Evolutionary conservation across 1,140 invertebrate genomes (phyloP), one percentile per base, ranked within the genome.

Genomic region (Drosophila malerkotliana): DNA sequence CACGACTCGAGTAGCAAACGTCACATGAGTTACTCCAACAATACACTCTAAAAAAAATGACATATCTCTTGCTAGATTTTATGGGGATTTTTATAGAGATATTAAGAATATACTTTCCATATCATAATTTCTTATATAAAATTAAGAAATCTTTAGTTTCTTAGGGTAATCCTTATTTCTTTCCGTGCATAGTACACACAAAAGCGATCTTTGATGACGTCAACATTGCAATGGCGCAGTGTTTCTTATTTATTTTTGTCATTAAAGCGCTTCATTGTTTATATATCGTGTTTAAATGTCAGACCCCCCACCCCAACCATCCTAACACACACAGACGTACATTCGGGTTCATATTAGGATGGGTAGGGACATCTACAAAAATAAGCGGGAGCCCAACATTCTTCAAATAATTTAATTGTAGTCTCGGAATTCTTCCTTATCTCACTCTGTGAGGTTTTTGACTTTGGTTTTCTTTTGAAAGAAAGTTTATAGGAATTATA

Each of bases 221-320:
- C 18, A 18, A 18, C 73, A 59, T 67, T 74, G 68, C 79, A 82
- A 45, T 47, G 67, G 41, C 57, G 37, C 64, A 57, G 30, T 62
- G 67, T 73, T 69, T 63, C 51, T 71, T 79, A 84, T 79, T 84
- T 73, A 73, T 74, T 73, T 73, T 75, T 58, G 51, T 67, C 77
- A 87, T 81, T 85, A 75, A 87, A 87, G 66, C 73, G 72, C 72
- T 75, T 75, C 52, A 73, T 72, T 79, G 76, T 82, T 77, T 82
- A 82, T 77, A 82, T 82, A 82, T 77, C 69, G 79, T 64, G 55
- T 78, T 82, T 77, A 82, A 77, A 82, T 82, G 68, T 60, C 79
- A 62, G 44, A 54, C 53, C 55, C 28, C 24, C 53, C 26, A 51
- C 39, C 28, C 24, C 53, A 26, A 51, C 39, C 28, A 8, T 28